Percentiles rank a stretch among this genome's conserved stretches.
Conservation (phyloP, 2,797 vertebrate species). For the Zenarchopterus dispar region DNA sequence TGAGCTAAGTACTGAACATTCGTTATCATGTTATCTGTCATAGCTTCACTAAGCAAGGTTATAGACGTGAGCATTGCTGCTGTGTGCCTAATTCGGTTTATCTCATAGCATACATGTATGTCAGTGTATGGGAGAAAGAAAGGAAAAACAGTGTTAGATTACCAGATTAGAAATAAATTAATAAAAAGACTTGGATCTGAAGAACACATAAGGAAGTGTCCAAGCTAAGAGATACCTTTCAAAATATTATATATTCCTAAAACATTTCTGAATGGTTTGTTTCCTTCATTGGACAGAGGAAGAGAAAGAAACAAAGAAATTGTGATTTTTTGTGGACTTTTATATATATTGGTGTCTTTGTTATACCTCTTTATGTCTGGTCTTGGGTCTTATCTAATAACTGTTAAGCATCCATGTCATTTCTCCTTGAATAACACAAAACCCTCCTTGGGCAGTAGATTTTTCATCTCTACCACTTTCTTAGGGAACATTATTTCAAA, state of each 20-base stretch:
- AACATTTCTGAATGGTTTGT: conserved; percentile 16
- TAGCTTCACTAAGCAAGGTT: background rate
- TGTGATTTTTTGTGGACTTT: background rate
- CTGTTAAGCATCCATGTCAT: background rate
- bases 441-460: background rate
- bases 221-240: conserved; percentile 12
- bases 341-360: background rate
- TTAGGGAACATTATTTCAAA: background rate
- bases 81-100: too few species aligned
- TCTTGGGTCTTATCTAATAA: background rate
- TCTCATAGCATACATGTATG: too few species aligned
- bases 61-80: background rate
- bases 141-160: background rate
- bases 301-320: background rate
- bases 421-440: conserved; percentile 18
- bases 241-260: background rate
- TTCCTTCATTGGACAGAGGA: conserved; percentile 1
- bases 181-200: background rate
- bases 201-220: background rate
- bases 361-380: background rate
- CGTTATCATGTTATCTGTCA: too few species aligned
- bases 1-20: background rate
- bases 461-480: conserved; percentile 8
- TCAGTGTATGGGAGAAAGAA: background rate
- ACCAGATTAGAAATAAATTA: background rate